Evolutionary conservation across 2,888 invertebrate genomes (phyloP).

Genomic region (Acleris cristana): DNA sequence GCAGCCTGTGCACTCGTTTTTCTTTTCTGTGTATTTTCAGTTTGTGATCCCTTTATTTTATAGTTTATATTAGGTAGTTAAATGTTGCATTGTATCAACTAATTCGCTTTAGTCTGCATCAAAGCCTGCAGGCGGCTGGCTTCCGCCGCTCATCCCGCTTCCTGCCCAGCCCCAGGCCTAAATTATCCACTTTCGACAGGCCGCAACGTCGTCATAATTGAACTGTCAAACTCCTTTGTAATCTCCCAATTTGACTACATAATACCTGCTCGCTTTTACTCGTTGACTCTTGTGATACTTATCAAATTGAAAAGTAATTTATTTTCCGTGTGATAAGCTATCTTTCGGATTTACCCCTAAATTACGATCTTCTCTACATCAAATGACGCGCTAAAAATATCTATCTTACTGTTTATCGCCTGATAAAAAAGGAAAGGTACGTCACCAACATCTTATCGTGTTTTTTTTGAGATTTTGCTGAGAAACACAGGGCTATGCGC

Average conservation of each 20-base stretch:
- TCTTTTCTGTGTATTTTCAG: no score
- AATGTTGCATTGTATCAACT: not conserved
- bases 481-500: constrained; percentile 6
- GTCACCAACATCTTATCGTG: constrained; percentile 3
- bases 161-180: constrained; percentile 18
- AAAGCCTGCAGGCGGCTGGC: constrained; percentile 4
- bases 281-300: constrained; percentile 3
- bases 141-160: constrained; percentile 23
- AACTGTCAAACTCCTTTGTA: constrained; percentile 31
- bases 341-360: not conserved
- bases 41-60: no score
- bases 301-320: constrained; percentile 22
- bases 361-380: not conserved
- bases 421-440: not conserved
- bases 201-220: constrained; percentile 27
- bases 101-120: not conserved
- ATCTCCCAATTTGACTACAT: constrained; percentile 17
- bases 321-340: constrained; percentile 19
- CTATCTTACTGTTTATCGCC: not conserved
- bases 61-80: no score
- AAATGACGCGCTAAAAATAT: not conserved
- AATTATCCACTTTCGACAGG: constrained; percentile 14
- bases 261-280: not conserved
- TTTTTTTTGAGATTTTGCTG: constrained; percentile 8
- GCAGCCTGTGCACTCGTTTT: no score